Evolutionary conservation across 2,888 invertebrate species (phyloP), one percentile per base, ranked within the genome.

Genomic region (Oscheius sp.): DNA sequence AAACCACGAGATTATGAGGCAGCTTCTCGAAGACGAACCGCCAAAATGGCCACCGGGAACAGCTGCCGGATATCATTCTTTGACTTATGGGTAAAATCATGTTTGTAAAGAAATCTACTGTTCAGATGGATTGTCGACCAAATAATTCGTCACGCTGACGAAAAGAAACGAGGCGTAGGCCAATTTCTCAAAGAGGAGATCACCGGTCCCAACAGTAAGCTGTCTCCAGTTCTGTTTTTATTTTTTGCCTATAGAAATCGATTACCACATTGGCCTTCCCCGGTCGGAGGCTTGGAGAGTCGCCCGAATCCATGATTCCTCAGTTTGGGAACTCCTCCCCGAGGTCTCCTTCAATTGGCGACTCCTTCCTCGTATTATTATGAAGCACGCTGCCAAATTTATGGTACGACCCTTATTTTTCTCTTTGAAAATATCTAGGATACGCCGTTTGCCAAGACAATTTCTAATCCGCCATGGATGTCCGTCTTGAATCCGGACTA

Each of bases 221-320:
- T 13, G 5, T 49, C 49, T 13, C 13, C 21, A 3, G 3, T 49
- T 21, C 49, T 13, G 6, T 55, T 6, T 21, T 23, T 2, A 18
- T 0, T 58, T 9, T 5, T 46, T 13, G 71, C 84, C 35, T 35
- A 63, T 63, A 88, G 89, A 79, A 41, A 82, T 89, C 18, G 88
- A 89, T 59, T 89, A 87, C 76, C 80, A 82, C 63, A 82, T 89
- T 45, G 89, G 89, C 13, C 79, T 88, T 43, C 84, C 87, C 1
- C 66, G 69, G 1, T 69, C 73, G 25, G 83, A 81, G 29, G 72
- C 76, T 29, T 74, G 77, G 46, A 73, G 83, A 18, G 83, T 83
- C 23, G 83, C 83, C 7, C 71, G 80, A 35, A 76, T 83, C 27
- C 69, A 69, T 21, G 18, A n/a, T 12, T 52, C 64, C 1, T 23